Evolutionary conservation across 1,140 invertebrate genomes (phyloP).

Genomic region (Whitmania pigra): DNA sequence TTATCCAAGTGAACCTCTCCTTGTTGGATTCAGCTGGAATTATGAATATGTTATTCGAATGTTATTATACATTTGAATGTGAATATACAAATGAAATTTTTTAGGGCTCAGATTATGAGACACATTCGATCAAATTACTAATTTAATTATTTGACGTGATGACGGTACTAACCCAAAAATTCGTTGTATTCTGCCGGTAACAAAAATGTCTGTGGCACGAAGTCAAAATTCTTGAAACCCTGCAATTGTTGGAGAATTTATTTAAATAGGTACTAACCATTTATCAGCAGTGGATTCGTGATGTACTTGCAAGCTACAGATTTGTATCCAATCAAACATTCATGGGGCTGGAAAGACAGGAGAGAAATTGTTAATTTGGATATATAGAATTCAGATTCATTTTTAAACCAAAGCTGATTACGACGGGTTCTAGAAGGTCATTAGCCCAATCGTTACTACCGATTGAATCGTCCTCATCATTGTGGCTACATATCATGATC

Average conservation of each 20-base stretch:
- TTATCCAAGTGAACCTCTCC: constrained; percentile 66
- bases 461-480: too few relatives aligned
- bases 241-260: constrained; percentile 46
- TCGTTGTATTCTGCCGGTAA: constrained; percentile 64
- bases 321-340: constrained; percentile 76
- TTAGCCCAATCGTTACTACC: too few relatives aligned
- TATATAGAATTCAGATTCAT: too few relatives aligned
- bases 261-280: too few relatives aligned
- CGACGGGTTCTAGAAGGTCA: too few relatives aligned
- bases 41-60: too few relatives aligned
- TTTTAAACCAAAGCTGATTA: too few relatives aligned
- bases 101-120: background rate
- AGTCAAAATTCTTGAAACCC: constrained; percentile 75
- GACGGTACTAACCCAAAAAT: constrained; percentile 39
- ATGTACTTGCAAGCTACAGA: constrained; percentile 85
- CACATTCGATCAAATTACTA: background rate
- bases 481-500: constrained; percentile 26
- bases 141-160: background rate
- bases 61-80: too few relatives aligned
- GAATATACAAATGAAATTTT: too few relatives aligned
- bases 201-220: constrained; percentile 79
- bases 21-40: constrained; percentile 41
- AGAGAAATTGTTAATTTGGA: too few relatives aligned
- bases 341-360: constrained; percentile 58
- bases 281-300: constrained; percentile 78